Evolutionary conservation across 1,140 invertebrate genomes (phyloP), one percentile per base, ranked within the genome.

Genomic region (Maniola jurtina): DNA sequence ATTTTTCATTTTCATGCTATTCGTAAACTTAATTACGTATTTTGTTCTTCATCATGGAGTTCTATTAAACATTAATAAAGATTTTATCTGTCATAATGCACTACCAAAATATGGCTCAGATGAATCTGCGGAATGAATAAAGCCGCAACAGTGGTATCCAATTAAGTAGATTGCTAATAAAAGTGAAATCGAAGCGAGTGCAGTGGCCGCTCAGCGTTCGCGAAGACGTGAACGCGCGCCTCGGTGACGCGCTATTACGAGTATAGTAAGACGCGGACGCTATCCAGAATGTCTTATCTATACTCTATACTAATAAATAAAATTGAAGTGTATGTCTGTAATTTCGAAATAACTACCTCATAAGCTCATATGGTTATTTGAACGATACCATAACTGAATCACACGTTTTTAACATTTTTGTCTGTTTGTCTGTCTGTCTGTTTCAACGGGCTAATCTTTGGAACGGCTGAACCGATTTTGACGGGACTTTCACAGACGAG

Each of bases 161-260:
- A 90, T 90, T 90, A 90, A 87, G 84, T 86, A 81, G 80, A 88
- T 88, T 88, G 88, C 88, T 90, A 89, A 88, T 88, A 90, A 90
- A 90, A 90, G 88, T 90, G 88, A 90, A 90, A 90, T 90, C 88
- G 88, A 80, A 85, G 83, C 76, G 88, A 81, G 88, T 88, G 88
- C 88, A 90, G 84, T 86, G 85, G 82, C 85, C 87, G 83, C 76
- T 65, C 70, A 63, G 67, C 74, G 66, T 61, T 71, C 75, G 73
- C 70, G 73, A 61, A 64, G 59, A 66, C 65, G 57, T 6, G 15
- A 35, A 55, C 70, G 52, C 62, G 66, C 7, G 62, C 65, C 54
- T 42, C 68, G 63, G 68, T 66, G 64, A 65, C 59, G 68, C 63
- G 63, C 55, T 64, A 61, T n/a, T n/a, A n/a, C n/a, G n/a, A n/a